Conservation (phyloP, 2,888 invertebrate genomes). For the Linnaemya tessellans region DNA sequence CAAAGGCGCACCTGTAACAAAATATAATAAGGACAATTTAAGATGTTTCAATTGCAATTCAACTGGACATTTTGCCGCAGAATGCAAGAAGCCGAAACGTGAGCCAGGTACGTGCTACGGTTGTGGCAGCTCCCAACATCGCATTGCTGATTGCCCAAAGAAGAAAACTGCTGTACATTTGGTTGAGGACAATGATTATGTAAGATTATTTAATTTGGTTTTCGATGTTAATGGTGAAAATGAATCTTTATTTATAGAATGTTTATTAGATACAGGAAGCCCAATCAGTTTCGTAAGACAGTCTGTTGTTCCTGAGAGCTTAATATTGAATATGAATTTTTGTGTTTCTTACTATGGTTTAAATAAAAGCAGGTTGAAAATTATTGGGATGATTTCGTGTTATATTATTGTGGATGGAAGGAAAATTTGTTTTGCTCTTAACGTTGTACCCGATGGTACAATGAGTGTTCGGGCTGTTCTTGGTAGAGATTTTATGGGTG, state of each 20-base stretch:
- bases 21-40: background rate
- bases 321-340: background rate
- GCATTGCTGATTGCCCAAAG: background rate
- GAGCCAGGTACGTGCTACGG: slow-evolving; percentile 25
- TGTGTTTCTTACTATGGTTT: background rate
- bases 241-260: background rate
- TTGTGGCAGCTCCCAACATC: slow-evolving; percentile 18
- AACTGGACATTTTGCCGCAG: slow-evolving; percentile 33
- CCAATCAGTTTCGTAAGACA: slow-evolving; percentile 4
- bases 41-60: slow-evolving; percentile 45
- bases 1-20: background rate
- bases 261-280: too few relatives aligned
- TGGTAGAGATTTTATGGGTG: background rate
- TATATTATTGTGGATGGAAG: background rate
- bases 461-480: slow-evolving; percentile 17
- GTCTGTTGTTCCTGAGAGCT: background rate
- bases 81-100: slow-evolving; percentile 32
- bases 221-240: background rate
- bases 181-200: slow-evolving; percentile 8
- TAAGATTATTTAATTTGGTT: slow-evolving; percentile 27
- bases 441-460: slow-evolving; percentile 6
- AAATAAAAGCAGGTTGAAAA: slow-evolving; percentile 10
- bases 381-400: slow-evolving; percentile 4
- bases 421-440: background rate
- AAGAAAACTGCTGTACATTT: slow-evolving; percentile 1